phyloP scores from a whole-genome alignment of 2,113 vertebrate species.

The Mungos mungo region DNA sequence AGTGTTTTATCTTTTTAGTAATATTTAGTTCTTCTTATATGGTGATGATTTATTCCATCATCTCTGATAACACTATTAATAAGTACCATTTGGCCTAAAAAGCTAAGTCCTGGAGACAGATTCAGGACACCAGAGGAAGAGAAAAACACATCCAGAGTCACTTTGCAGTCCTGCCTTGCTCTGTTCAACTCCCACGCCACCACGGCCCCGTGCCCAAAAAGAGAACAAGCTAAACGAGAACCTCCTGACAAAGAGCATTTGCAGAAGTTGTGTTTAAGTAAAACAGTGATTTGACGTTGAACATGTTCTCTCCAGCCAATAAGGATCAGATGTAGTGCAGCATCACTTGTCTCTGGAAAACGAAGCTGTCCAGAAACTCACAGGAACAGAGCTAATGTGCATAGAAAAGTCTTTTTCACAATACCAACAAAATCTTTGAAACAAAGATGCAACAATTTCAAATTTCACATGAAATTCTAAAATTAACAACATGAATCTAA shows the following conservation, averaged over 20 bases:
- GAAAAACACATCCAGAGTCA: too few relatives aligned
- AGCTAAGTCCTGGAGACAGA: neutral
- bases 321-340: neutral
- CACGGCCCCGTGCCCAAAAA: neutral
- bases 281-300: neutral
- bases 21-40: neutral
- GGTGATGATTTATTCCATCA: neutral
- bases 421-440: neutral
- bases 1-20: neutral
- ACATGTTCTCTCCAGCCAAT: neutral
- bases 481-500: neutral
- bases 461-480: neutral
- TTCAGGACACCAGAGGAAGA: neutral
- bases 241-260: neutral
- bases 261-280: neutral
- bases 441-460: neutral
- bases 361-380: neutral
- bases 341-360: constrained; percentile 12
- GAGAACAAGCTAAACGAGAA: neutral
- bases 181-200: accelerated
- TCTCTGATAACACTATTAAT: neutral
- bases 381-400: accelerated
- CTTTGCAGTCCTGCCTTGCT: neutral
- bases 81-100: neutral
- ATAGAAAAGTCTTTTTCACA: neutral